These are phyloP conservation scores for Leuciscus waleckii DNA, from an alignment of 2,797 vertebrate species.

Conservation along the genomic window DNA sequence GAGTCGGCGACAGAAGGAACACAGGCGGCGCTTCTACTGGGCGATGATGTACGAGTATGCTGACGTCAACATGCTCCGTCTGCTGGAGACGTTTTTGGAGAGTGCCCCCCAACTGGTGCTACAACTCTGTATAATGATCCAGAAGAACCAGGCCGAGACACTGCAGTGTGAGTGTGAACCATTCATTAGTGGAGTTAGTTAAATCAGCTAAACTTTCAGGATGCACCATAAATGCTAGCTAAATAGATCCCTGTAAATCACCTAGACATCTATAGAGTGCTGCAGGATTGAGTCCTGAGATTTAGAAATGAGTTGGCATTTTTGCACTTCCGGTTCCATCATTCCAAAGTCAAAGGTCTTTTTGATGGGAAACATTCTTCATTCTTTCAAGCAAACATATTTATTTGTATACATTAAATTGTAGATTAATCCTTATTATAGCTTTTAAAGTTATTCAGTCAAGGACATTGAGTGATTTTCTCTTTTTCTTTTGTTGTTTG, in stretches of 20 bases:
- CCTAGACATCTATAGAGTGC: background rate
- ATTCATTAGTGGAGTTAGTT: background rate
- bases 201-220: background rate
- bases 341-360: background rate
- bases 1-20: conserved; percentile 93
- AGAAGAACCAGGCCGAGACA: conserved; percentile 96
- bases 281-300: background rate
- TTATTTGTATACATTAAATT: too few species aligned
- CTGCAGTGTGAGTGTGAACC: conserved; percentile 89
- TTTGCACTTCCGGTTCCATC: background rate
- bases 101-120: conserved; percentile 98
- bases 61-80: conserved; percentile 97
- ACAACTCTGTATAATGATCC: conserved; percentile 99
- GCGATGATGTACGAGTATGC: conserved; percentile 99
- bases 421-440: too few species aligned
- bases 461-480: too few species aligned
- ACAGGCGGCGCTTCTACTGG: conserved; percentile 98
- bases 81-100: conserved; percentile 97
- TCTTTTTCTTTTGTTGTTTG: too few species aligned
- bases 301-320: background rate
- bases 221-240: background rate
- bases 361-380: background rate
- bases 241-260: background rate
- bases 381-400: too few species aligned
- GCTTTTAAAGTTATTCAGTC: too few species aligned